Base-by-base conservation (phyloP, 2,113 vertebrate genomes). In the Chamaetylas fuelleborni region DNA sequence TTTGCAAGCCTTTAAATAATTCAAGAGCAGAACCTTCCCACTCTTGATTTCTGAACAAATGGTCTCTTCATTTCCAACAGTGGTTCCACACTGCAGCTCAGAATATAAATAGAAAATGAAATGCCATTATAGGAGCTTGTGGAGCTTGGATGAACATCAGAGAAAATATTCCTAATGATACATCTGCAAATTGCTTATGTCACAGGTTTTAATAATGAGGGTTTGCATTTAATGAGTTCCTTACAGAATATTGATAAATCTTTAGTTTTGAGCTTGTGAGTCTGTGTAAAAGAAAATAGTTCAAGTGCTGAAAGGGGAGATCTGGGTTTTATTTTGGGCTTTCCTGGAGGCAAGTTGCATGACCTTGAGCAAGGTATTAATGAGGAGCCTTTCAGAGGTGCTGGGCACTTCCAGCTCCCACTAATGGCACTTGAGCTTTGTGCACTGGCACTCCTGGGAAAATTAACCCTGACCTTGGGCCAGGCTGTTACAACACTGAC, bases 31-130 rank as follows among this genome's bases (percentile, higher is more conserved):
- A 94, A 86, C 69, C 91, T 85, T 87, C 89, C 83, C 86, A 80
- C 90, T 71, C 86, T 19, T 82, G 78, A 36, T 77, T 93, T 67
- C 88, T 64, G 81, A 97, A 91, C 92, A 95, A 95, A 94, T 80
- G 93, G 69, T 83, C 70, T 90, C 81, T 74, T 96, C 54, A 10
- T 51, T 86, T 93, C 87, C 72, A 93, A 19, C 5, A 7, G 83
- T 77, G 65, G 92, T 69, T 92, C 74, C 86, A 76, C 47, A 18
- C 83, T 96, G 88, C 88, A 93, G 81, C 73, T 86, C 77, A 80
- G 88, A 78, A 33, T 95, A 94, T 91, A 95, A 95, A 92, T 95
- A 95, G 97, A 81, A 96, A 80, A 69, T 61, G 94, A 94, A 94
- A 93, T 95, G 94, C 85, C 67, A 58, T 92, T 95, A 65, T 62